Base-by-base conservation (phyloP, 2,888 invertebrate genomes). In the Morinoia aosen region DNA sequence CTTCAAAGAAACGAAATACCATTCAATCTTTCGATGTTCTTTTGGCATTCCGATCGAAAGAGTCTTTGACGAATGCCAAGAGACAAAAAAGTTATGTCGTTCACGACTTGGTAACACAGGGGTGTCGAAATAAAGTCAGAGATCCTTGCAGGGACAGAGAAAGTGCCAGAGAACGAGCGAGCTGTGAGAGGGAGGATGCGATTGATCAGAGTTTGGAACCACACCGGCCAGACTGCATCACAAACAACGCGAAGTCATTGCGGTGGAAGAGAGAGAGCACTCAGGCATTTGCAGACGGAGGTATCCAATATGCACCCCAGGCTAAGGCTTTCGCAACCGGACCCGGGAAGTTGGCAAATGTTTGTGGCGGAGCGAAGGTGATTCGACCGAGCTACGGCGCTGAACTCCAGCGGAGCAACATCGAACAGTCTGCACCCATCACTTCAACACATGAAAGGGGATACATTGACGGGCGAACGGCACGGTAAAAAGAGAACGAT, bases 161-260 rank as follows among this genome's bases (percentile, higher is more conserved):
- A 76, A 76, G 76, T 76, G 76, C 16, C 25, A 76, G 76, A 12
- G 33, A 76, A 76, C 76, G 33, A 76, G 76, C 33, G 76, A 76
- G 33, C 76, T 16, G 76, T 76, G 76, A 76, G 76, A 76, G 76
- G 76, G 76, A 76, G 33, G 76, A 76, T 76, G 76, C 76, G 76
- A 76, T 76, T 76, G 76, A 76, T 76, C 76, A 90, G 90, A 90
- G 48, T 48, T 40, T 90, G 40, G 7, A 90, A 90, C 90, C 93
- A 12, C 93, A n/a, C 8, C 93, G 57, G 93, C 57, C 48, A 57
- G 93, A 93, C 39, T 93, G 48, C 93, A 93, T 93, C 93, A 57
- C 93, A 93, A 93, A 93, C 93, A 93, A 57, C 93, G 57, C 93
- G 57, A 93, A 93, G 93, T 93, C 57, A 93, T 93, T 93, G 48